phyloP scores from a whole-genome alignment of 2,113 vertebrate species.

The Micronycteris hirsuta region DNA sequence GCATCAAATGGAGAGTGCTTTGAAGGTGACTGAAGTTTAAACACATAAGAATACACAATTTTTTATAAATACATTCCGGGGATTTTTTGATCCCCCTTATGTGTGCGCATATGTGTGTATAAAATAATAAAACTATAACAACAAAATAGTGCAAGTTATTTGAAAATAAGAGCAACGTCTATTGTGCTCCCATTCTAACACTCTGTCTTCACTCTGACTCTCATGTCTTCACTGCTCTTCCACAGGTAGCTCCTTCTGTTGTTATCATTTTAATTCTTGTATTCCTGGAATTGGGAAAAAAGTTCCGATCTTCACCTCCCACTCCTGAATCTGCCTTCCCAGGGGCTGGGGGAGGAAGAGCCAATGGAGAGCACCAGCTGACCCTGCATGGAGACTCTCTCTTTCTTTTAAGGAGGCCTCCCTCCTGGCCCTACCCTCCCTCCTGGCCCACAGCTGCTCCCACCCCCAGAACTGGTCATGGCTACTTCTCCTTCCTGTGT shows the following conservation, averaged over 20 bases:
- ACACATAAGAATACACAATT: too few relatives aligned
- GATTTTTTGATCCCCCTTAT: too few relatives aligned
- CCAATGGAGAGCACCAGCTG: neutral
- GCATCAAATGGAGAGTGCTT: too few relatives aligned
- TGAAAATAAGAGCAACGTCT: neutral
- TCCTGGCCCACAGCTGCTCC: neutral
- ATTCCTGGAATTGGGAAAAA: neutral
- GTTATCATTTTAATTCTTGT: neutral
- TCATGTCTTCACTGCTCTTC: neutral
- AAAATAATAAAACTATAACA: neutral
- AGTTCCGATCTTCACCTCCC: neutral
- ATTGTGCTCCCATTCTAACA: neutral
- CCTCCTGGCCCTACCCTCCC: accelerated
- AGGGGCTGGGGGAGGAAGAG: neutral
- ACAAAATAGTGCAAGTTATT: neutral
- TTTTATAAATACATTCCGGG: too few relatives aligned
- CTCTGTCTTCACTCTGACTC: neutral
- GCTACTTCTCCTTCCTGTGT: neutral
- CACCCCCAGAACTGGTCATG: neutral
- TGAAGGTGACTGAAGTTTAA: too few relatives aligned
- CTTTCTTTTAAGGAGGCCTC: neutral
- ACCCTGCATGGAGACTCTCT: neutral
- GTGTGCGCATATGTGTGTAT: neutral
- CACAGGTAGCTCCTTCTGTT: neutral
- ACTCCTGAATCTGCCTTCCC: neutral